phyloP scores from a whole-genome alignment of 2,113 vertebrate species.

The Zosterops japonicus region DNA sequence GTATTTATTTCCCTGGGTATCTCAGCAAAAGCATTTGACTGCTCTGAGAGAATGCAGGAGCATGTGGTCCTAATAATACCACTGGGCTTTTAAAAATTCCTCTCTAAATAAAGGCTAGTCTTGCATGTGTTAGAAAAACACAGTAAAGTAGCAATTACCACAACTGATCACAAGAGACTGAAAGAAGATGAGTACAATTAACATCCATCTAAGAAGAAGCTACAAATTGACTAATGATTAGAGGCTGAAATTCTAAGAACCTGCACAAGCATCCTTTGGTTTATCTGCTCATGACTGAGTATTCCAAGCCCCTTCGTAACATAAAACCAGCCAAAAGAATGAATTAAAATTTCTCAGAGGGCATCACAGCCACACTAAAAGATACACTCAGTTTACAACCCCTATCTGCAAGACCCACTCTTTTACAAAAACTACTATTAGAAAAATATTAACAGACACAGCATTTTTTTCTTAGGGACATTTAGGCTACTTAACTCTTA shows the following conservation, averaged over 20 bases:
- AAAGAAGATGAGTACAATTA: neutral
- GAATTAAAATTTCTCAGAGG: neutral
- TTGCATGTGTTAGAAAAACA: neutral
- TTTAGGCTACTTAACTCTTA: conserved; percentile 27
- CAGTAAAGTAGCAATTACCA: neutral
- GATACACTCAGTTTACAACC: neutral
- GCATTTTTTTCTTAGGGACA: neutral
- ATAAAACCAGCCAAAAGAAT: neutral
- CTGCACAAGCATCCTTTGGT: neutral
- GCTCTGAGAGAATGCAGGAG: neutral
- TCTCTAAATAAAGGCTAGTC: neutral
- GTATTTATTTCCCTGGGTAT: neutral
- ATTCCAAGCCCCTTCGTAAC: neutral
- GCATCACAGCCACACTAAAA: neutral
- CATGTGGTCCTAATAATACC: neutral
- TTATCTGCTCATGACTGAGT: neutral
- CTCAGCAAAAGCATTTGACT: neutral
- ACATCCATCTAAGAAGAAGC: neutral
- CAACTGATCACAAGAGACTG: neutral
- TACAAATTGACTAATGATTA: neutral
- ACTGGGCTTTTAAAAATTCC: neutral
- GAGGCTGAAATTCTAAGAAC: neutral
- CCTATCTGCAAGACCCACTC: neutral
- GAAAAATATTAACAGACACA: neutral
- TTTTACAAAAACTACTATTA: neutral